These are phyloP conservation scores for Noctua pronuba DNA, from an alignment of 2,888 invertebrate genomes.

Conservation along the genomic window DNA sequence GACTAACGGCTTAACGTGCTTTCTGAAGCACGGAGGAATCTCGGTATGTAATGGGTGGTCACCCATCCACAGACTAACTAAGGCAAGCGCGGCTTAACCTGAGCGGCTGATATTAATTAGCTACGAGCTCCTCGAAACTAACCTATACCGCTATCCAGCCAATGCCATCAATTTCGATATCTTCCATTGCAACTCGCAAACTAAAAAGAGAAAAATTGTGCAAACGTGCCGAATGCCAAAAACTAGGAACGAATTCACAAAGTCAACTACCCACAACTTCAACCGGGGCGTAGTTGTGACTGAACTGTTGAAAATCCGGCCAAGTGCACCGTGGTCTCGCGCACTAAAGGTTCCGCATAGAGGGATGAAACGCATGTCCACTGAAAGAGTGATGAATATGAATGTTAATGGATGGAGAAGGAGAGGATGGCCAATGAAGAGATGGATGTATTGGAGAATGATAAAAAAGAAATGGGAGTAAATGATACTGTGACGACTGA, in stretches of 20 bases:
- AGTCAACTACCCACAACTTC: slow-evolving; percentile 56
- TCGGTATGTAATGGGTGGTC: too few species aligned
- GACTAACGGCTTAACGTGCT: too few species aligned
- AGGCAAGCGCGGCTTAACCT: too few species aligned
- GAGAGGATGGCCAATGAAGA: background rate
- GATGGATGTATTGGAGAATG: background rate
- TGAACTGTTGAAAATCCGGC: slow-evolving; percentile 28
- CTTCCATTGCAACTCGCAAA: slow-evolving; percentile 17
- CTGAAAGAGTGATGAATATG: background rate
- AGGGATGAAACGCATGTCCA: background rate
- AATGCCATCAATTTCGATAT: slow-evolving; percentile 32
- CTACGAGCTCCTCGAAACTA: too few species aligned
- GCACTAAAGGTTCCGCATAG: slow-evolving; percentile 5
- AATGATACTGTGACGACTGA: background rate
- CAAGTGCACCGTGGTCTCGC: background rate
- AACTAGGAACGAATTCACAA: slow-evolving; percentile 46
- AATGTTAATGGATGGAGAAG: background rate
- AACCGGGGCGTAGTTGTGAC: slow-evolving; percentile 32
- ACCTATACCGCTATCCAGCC: background rate
- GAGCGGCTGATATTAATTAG: too few species aligned
- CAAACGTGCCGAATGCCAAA: slow-evolving; percentile 55
- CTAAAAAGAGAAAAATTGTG: slow-evolving; percentile 45
- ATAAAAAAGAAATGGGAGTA: background rate
- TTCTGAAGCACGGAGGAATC: too few species aligned
- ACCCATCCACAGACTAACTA: too few species aligned